Evolutionary conservation across 2,888 invertebrate genomes (phyloP), one percentile per base, ranked within the genome.

Genomic region (Callyntrura guangdongensis): DNA sequence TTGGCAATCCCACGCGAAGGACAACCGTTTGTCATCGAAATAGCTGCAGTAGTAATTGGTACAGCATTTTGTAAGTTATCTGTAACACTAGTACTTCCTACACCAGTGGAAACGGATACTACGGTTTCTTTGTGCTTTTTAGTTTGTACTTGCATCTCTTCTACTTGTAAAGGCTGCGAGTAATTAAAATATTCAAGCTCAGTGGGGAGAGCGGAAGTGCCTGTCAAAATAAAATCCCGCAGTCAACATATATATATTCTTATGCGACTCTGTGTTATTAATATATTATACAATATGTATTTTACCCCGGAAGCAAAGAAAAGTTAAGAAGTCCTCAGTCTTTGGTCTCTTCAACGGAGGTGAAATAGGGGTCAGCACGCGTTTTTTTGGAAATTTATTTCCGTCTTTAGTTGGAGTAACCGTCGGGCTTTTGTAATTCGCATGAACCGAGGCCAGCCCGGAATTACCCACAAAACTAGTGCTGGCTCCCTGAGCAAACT

Each of bases 271-370:
- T 27, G 27, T 27, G 25, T 11, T 27, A 27, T 45, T 79, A 61
- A 61, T 59, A 17, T 59, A 53, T 8, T 61, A 4, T 61, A n/a
- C 67, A 36, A 36, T 17, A 20, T 90, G 1, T 61, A 9, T 53
- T 49, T 93, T 95, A 96, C 98, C 97, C 95, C 98, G 96, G 94
- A 97, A 97, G 95, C 98, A 98, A 17, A 98, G 95, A 95, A 97
- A 98, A 81, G 97, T 98, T 69, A 98, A 95, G 94, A 98, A 98
- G 95, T 98, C 98, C 95, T 98, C 97, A 0, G 98, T 97, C 94
- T 97, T 97, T 27, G 98, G 97, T 94, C 97, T 95, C 94, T 96
- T 96, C 93, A 96, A 93, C 94, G 96, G 95, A 92, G 94, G 94
- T 56, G 94, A 92, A 36, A 94, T 91, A 9, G 94, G 93, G 5